Evolutionary conservation across 1,140 invertebrate genomes (phyloP), one percentile per base, ranked within the genome.

Genomic region (Bombus cullumanus): DNA sequence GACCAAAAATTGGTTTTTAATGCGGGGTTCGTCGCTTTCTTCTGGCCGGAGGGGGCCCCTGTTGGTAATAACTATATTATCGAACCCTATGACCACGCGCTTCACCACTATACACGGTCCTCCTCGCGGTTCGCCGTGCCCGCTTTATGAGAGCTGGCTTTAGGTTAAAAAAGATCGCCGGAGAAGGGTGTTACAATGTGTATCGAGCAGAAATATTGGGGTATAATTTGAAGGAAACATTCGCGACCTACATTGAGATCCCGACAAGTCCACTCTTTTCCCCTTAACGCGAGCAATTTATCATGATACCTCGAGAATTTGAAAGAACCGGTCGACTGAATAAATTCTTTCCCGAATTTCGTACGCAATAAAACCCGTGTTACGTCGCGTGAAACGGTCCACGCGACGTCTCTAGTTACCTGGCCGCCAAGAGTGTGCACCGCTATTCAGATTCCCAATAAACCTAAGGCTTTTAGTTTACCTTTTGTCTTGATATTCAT

Each of bases 1-100:
- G 90, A 91, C 93, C 87, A 94, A 94, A 95, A 95, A 95, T 95
- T 95, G 94, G 94, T 95, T 95, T 94, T 95, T 95, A 95, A 95
- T 95, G 92, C 91, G 85, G 92, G 93, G 93, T 94, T 95, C 91
- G 92, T 92, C 92, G 93, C 93, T 93, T 94, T 94, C 91, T 93
- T 92, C 87, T 91, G 89, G 90, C 91, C 91, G 34, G 89, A 87
- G 93, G 92, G 92, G 87, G 90, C 88, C 90, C 87, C 87, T 88
- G 90, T 91, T 90, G 88, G 90, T 94, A 94, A 94, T 94, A 94
- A 94, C 94, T 94, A 94, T 94, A 94, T 94, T 94, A 94, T 88
- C 89, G 80, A 85, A 81, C 84, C 87, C 92, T 92, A 89, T 88
- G 89, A 93, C 90, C 92, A 93, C 92, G 86, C 91, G 87, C 81